Evolutionary conservation across 2,888 invertebrate species (phyloP), one percentile per base, ranked within the genome.

Genomic region (Lasioglossum lativentre): DNA sequence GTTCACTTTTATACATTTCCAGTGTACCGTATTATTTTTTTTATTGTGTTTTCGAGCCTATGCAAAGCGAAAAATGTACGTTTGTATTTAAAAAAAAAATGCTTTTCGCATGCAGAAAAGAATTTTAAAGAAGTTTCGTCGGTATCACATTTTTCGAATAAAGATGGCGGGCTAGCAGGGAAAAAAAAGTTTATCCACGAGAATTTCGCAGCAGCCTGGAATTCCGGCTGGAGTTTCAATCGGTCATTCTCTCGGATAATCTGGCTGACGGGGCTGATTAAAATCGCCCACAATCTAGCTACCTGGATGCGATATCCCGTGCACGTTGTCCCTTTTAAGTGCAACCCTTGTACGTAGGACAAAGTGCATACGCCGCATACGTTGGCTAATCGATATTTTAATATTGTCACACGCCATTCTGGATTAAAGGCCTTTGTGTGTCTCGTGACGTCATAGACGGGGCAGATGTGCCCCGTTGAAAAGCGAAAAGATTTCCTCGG

Each of bases 341-440:
- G 90, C 91, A 92, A 89, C 93, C 93, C 93, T 91, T 90, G 90
- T 88, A 76, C 87, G 86, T 86, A 85, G 92, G 90, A 94, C 95
- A 95, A 95, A 95, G 95, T 95, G 95, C 95, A 95, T 95, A 93
- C 95, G 94, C 93, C 93, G 95, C 94, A 95, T 95, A 94, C 95
- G 92, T 94, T 93, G 92, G 93, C 93, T 93, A 94, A 95, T 95
- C 95, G 93, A 95, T 95, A 95, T 95, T 95, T 95, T 95, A 95
- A 95, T 95, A 95, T 95, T 93, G 94, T 94, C 93, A 91, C 91
- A 90, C 92, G 89, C 87, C 89, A 89, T 90, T 87, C 82, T 87
- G 90, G 91, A 91, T 93, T 92, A 92, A 93, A 93, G 90, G 90
- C 86, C 91, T 91, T 90, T 89, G 87, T 88, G 77, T 78, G 70